A percentile compares a stretch with the other conserved stretches of the same genome.
Conservation (phyloP, 2,113 vertebrate species). For the Cololabis saira region DNA sequence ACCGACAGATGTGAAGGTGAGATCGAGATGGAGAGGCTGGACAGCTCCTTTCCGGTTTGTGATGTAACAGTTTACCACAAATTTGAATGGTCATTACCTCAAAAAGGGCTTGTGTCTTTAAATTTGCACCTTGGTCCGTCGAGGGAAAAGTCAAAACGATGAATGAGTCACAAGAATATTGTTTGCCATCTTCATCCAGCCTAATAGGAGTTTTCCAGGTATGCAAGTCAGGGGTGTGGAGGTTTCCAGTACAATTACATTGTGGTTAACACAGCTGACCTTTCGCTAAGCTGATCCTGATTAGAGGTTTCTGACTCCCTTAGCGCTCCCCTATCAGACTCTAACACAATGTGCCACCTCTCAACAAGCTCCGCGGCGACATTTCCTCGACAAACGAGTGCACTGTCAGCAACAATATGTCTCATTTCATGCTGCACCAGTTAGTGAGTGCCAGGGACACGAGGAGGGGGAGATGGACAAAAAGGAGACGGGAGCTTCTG, state of each 20-base stretch:
- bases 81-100: too few relatives aligned
- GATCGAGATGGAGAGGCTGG: too few relatives aligned
- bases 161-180: not conserved
- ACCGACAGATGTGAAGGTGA: too few relatives aligned
- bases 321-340: slow-evolving; percentile 10
- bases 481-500: slow-evolving; percentile 28
- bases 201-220: not conserved
- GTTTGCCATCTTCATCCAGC: not conserved
- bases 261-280: slow-evolving; percentile 66
- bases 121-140: too few relatives aligned
- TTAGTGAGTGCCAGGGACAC: slow-evolving; percentile 38
- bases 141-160: too few relatives aligned
- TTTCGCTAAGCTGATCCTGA: slow-evolving; percentile 64
- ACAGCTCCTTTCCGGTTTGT: too few relatives aligned
- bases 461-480: slow-evolving; percentile 26
- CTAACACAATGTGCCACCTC: slow-evolving; percentile 31
- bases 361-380: slow-evolving; percentile 66
- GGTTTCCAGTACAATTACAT: slow-evolving; percentile 35
- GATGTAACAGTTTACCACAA: too few relatives aligned
- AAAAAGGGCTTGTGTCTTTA: too few relatives aligned
- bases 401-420: slow-evolving; percentile 67
- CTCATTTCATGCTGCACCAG: slow-evolving; percentile 63
- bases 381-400: slow-evolving; percentile 70
- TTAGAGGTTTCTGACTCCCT: slow-evolving; percentile 59
- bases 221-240: not conserved